Evolutionary conservation across 2,113 vertebrate species (phyloP).

Genomic region (Ornithorhynchus anatinus): DNA sequence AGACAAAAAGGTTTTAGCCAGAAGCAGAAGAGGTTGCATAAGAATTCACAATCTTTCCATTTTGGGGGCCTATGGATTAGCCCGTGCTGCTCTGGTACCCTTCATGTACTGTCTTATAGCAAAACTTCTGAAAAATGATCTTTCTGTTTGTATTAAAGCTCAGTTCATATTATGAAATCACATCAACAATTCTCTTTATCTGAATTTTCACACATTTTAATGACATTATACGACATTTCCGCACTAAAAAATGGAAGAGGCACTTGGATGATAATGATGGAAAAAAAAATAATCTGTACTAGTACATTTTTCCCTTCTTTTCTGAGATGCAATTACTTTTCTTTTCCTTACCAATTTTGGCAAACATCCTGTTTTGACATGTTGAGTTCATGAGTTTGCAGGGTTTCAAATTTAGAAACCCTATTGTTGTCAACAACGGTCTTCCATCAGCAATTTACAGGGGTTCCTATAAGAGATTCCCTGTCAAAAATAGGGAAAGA

Average conservation of each 20-base stretch:
- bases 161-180: background rate
- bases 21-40: background rate
- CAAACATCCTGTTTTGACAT: background rate
- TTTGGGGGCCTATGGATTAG: no score
- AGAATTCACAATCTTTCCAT: background rate
- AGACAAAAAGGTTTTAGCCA: background rate
- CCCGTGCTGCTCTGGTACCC: background rate
- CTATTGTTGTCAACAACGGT: no score
- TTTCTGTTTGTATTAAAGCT: background rate
- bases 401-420: no score
- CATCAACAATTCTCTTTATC: background rate
- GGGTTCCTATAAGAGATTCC: no score
- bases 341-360: background rate
- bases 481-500: no score
- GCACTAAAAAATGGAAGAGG: background rate
- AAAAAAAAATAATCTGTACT: background rate
- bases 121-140: background rate
- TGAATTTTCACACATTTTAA: background rate
- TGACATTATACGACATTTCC: background rate
- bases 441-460: no score
- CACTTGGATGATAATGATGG: background rate
- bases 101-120: background rate
- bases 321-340: background rate
- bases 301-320: background rate
- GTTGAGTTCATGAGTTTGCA: background rate